phyloP scores from a whole-genome alignment of 2,888 invertebrate species.

The Cheiracanthium punctorium region DNA sequence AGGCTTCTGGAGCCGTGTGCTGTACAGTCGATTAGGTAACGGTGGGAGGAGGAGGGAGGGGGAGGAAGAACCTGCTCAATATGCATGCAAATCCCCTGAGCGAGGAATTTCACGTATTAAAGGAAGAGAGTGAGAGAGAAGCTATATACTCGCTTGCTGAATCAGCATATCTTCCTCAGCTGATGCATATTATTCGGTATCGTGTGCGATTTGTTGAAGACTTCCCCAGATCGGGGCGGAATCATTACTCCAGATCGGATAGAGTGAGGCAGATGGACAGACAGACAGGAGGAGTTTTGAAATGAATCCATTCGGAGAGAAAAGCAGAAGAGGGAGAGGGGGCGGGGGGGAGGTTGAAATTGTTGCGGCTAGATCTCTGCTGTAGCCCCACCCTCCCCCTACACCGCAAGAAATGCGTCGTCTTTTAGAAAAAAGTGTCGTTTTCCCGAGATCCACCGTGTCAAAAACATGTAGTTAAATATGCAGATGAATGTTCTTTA shows the following conservation, averaged over 20 bases:
- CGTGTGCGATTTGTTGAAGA: constrained; percentile 63
- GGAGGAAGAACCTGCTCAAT: constrained; percentile 61
- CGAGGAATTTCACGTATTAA: constrained; percentile 38
- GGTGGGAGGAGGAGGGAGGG: too few relatives aligned
- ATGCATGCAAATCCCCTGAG: constrained; percentile 63
- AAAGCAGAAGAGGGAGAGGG: not conserved
- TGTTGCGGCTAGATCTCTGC: not conserved
- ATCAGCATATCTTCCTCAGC: constrained; percentile 65
- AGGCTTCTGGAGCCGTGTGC: constrained; percentile 24
- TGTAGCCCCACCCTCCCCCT: too few relatives aligned
- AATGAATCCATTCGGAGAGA: too few relatives aligned
- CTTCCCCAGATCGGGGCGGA: constrained; percentile 1
- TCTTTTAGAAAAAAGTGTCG: not conserved
- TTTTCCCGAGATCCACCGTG: not conserved
- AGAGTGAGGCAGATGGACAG: too few relatives aligned
- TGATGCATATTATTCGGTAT: constrained; percentile 54
- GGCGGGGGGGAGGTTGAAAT: not conserved
- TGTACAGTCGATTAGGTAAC: constrained; percentile 64
- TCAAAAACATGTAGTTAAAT: not conserved
- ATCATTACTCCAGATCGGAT: constrained; percentile 10
- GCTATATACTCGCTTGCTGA: constrained; percentile 40
- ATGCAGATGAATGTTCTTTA: not conserved
- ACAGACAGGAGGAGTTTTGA: not conserved
- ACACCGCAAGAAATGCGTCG: not conserved
- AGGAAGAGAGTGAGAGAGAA: too few relatives aligned